Evolutionary conservation across 23 tunicate genomes (phyloP), one percentile per base, ranked within the genome.

Genomic region (Trididemnum clinides): DNA sequence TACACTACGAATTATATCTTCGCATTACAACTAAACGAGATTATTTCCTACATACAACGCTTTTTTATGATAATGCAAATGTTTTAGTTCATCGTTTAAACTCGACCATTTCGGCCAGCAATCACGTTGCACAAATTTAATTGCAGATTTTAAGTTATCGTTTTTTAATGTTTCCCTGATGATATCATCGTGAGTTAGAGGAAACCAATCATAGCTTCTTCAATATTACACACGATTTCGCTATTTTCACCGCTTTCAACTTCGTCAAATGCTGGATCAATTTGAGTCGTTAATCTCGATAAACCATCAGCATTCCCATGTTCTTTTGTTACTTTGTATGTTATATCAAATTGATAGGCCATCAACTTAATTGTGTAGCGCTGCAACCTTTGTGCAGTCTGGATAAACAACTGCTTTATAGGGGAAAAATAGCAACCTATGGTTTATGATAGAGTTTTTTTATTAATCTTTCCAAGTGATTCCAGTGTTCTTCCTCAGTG

Each of bases 251-350:
- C 23, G 39, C 33, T 26, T 39, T 76, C 82, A 4, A 76, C 6
- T 2, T 15, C 4, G 71, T 76, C 26, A 76, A 76, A 76, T 38
- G 10, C 26, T 4, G 39, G 71, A 29, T 38, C 82, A 10, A 28
- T 20, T 4, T 18, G 28, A 19, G 44, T n/a, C 4, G 71, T 5
- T 2, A 76, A 29, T 10, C 71, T 34, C 71, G 59, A 76, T n/a
- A 76, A 29, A 7, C 33, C 82, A 39, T 76, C 82, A 21, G 59
- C 82, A 76, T 76, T 76, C n/a, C 59, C 58, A 39, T 35, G 59
- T 20, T 76, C 6, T 2, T 15, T 29, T 4, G 82, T 76, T 4
- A 70, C 70, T 39, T 76, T 76, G 59, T 37, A 76, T 39, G n/a
- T 19, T 20, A 76, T 76, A 4, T 20, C 28, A 39, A 32, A 76